Percentiles rank a stretch among this genome's conserved stretches.
phyloP scores from a whole-genome alignment of 2,888 invertebrate genomes.

The Rhyacophila evoluta region DNA sequence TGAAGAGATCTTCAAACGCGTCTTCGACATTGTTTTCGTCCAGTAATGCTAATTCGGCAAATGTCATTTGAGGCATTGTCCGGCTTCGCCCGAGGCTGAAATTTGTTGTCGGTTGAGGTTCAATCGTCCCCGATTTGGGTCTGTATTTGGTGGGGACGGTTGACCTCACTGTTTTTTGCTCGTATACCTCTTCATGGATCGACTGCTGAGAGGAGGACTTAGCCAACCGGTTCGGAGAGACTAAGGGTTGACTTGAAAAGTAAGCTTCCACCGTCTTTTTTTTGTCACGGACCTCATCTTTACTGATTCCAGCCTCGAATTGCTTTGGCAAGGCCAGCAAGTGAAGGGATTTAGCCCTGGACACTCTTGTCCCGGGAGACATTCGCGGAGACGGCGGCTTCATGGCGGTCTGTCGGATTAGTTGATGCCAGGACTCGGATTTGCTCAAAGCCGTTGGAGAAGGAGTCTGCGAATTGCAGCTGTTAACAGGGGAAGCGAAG shows the following conservation, averaged over 20 bases:
- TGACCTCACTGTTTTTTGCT: constrained; percentile 11
- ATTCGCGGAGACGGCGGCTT: constrained; percentile 61
- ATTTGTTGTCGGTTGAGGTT: constrained; percentile 54
- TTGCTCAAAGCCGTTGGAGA: constrained; percentile 69
- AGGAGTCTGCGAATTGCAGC: constrained; percentile 54
- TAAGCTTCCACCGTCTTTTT: constrained; percentile 81
- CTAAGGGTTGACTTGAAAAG: constrained; percentile 71
- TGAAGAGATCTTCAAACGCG: constrained; percentile 89
- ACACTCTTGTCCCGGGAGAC: constrained; percentile 63
- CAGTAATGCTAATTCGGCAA: constrained; percentile 73
- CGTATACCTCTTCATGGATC: constrained; percentile 57
- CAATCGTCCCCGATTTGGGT: constrained; percentile 59
- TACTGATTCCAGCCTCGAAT: constrained; percentile 82
- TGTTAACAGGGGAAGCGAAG: constrained; percentile 46
- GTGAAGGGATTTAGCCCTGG: constrained; percentile 81
- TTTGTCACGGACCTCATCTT: constrained; percentile 77
- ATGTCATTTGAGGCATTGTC: constrained; percentile 80
- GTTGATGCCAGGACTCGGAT: constrained; percentile 86
- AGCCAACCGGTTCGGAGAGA: constrained; percentile 61
- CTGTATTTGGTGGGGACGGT: constrained; percentile 58
- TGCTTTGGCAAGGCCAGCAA: constrained; percentile 81
- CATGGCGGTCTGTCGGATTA: constrained; percentile 65
- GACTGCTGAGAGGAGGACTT: constrained; percentile 57
- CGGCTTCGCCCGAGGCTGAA: constrained; percentile 78
- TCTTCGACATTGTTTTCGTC: constrained; percentile 88